These are phyloP conservation scores for Eristalis tenax DNA, from an alignment of 2,888 invertebrate genomes.

Conservation along the genomic window DNA sequence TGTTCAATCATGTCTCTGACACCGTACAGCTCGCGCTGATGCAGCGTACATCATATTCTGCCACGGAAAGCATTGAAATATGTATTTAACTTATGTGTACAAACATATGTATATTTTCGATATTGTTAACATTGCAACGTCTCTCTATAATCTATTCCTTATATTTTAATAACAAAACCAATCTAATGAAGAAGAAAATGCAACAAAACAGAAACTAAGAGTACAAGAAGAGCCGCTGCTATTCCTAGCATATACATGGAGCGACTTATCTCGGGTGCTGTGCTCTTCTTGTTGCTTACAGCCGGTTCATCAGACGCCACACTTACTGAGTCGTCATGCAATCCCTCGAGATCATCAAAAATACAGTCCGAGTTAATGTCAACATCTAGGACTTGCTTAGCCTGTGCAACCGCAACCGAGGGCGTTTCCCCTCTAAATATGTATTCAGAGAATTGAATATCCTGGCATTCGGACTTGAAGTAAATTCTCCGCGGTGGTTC, in stretches of 20 bases:
- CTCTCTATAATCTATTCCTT: conserved; percentile 10
- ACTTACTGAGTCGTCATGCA: conserved; percentile 86
- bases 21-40: too few relatives aligned
- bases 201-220: conserved; percentile 85
- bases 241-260: conserved; percentile 83
- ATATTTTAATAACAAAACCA: neutral
- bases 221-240: conserved; percentile 84
- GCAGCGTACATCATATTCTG: too few relatives aligned
- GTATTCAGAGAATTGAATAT: conserved; percentile 92
- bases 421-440: conserved; percentile 94
- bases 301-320: conserved; percentile 72
- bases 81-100: conserved; percentile 25
- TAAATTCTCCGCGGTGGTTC: conserved; percentile 94
- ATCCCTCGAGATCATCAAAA: conserved; percentile 88
- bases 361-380: conserved; percentile 87
- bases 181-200: conserved; percentile 80
- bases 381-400: conserved; percentile 91
- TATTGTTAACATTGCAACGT: conserved; percentile 35
- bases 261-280: conserved; percentile 84
- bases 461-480: conserved; percentile 79
- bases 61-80: neutral
- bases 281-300: conserved; percentile 82
- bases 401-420: conserved; percentile 89
- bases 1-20: too few relatives aligned
- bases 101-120: neutral